phyloP scores from a whole-genome alignment of 2,113 vertebrate genomes.

The Archocentrus centrarchus region DNA sequence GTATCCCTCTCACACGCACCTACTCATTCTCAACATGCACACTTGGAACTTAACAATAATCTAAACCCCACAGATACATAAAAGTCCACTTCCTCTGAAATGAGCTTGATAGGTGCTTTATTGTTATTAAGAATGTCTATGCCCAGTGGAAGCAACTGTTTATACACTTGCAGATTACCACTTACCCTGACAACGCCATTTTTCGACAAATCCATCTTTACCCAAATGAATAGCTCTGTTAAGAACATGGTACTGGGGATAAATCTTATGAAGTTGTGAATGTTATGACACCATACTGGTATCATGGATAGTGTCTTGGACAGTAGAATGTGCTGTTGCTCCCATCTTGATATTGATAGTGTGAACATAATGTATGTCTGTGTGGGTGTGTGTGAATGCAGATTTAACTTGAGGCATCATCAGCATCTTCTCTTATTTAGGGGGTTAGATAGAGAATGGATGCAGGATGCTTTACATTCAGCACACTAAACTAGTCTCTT shows the following conservation, averaged over 20 bases:
- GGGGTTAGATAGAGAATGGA: slow-evolving; percentile 62
- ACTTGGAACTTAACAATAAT: slow-evolving; percentile 50
- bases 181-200: slow-evolving; percentile 9
- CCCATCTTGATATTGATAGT: slow-evolving; percentile 69
- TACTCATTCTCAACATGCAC: slow-evolving; percentile 47
- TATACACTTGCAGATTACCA: slow-evolving; percentile 54
- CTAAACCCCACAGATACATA: slow-evolving; percentile 45
- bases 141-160: slow-evolving; percentile 60
- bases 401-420: slow-evolving; percentile 64
- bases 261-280: slow-evolving; percentile 67
- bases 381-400: slow-evolving; percentile 63
- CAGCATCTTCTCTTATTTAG: slow-evolving; percentile 65
- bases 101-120: slow-evolving; percentile 67
- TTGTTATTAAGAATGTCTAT: slow-evolving; percentile 69
- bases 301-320: slow-evolving; percentile 65
- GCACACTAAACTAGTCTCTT: slow-evolving; percentile 75
- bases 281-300: slow-evolving; percentile 66
- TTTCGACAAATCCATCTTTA: slow-evolving; percentile 30
- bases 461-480: slow-evolving; percentile 74
- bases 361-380: slow-evolving; percentile 63
- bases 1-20: slow-evolving; percentile 60
- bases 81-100: slow-evolving; percentile 49
- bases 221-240: slow-evolving; percentile 42
- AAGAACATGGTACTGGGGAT: slow-evolving; percentile 51
- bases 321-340: slow-evolving; percentile 74